A percentile compares a stretch with the other conserved stretches of the same genome.
These are phyloP conservation scores for Sebastes melanostomus DNA, from an alignment of 2,797 vertebrate species.

Conservation along the genomic window DNA sequence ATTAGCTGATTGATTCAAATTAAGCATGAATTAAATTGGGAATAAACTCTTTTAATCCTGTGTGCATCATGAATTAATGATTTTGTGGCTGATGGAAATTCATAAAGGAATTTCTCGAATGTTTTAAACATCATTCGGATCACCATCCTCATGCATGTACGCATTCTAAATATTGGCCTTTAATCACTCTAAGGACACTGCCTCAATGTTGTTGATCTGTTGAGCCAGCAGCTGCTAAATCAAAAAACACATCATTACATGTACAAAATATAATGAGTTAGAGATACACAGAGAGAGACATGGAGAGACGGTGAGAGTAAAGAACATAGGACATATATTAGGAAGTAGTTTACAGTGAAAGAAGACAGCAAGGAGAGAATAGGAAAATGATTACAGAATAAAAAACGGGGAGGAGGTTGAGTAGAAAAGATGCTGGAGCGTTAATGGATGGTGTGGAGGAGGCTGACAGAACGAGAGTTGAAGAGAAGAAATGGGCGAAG, in stretches of 20 bases:
- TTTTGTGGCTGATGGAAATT: not conserved
- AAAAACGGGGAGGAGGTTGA: not conserved
- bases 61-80: not conserved
- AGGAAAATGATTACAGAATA: not conserved
- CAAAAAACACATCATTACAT: not conserved
- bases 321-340: not conserved
- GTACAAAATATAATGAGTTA: not conserved
- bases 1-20: not conserved
- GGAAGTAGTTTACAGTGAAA: not conserved
- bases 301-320: not conserved
- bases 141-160: not conserved
- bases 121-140: not conserved
- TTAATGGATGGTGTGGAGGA: slow-evolving; percentile 35
- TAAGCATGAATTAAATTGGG: not conserved
- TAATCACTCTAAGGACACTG: not conserved
- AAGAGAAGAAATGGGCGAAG: slow-evolving; percentile 65
- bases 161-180: not conserved
- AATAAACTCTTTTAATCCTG: not conserved
- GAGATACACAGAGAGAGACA: not conserved
- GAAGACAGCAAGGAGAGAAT: slow-evolving; percentile 1
- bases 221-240: not conserved
- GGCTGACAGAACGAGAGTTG: slow-evolving; percentile 49
- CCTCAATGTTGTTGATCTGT: not conserved
- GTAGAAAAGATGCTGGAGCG: not conserved
- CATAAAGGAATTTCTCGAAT: not conserved